Percentiles rank a stretch among this genome's conserved stretches.
Conservation (phyloP, 2,113 vertebrate genomes). For the Mormyrus lacerda region DNA sequence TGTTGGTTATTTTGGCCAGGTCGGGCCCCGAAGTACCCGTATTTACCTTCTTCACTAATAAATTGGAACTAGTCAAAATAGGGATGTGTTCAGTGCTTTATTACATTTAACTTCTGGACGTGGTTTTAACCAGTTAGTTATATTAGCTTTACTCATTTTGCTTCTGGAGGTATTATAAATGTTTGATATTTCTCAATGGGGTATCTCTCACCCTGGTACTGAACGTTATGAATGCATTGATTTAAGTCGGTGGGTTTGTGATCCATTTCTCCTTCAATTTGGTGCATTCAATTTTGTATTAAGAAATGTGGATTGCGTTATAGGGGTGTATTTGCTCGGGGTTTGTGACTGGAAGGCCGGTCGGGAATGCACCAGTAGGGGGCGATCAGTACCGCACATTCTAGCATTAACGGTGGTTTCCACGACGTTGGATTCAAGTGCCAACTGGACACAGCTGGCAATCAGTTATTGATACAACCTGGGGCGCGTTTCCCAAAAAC, state of each 20-base stretch:
- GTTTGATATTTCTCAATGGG: not conserved
- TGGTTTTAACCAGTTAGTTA: not conserved
- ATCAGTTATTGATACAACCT: not conserved
- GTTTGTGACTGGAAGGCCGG: not conserved
- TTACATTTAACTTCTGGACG: not conserved
- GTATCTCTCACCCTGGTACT: not conserved
- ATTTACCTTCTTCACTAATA: not conserved
- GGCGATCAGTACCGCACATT: not conserved
- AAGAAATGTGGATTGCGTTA: not conserved
- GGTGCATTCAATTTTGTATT: not conserved
- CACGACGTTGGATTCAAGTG: not conserved
- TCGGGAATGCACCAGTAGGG: not conserved
- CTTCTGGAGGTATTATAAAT: not conserved
- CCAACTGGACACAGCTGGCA: not conserved
- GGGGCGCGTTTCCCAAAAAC: not conserved
- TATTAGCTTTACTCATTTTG: not conserved
- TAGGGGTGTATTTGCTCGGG: not conserved
- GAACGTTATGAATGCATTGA: not conserved
- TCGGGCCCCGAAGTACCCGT: not conserved
- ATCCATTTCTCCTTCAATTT: not conserved
- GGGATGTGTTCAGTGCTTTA: not conserved
- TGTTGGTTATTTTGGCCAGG: not conserved
- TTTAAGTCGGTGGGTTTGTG: not conserved
- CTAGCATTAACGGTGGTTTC: not conserved
- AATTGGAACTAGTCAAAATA: not conserved